A percentile compares a stretch with the other conserved stretches of the same genome.
These are phyloP conservation scores for Epinephelus coioides DNA, from an alignment of 2,797 vertebrate species.

Conservation along the genomic window DNA sequence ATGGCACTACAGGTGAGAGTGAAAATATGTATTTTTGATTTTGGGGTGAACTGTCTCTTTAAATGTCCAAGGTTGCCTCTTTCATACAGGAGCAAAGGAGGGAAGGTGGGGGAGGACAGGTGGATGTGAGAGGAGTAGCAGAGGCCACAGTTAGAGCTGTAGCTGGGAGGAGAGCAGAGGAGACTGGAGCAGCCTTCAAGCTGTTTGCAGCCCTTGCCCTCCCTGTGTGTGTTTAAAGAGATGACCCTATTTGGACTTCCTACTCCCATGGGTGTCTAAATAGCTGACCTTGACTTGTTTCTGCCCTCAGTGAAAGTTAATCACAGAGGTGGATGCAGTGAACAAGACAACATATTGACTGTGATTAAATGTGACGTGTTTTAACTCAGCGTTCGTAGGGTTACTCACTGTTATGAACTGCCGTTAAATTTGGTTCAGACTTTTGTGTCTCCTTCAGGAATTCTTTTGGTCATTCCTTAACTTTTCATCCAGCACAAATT, in stretches of 20 bases:
- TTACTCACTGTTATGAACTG: background rate
- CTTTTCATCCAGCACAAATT: no score
- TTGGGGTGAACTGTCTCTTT: no score
- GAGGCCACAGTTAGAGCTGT: slow-evolving; percentile 12
- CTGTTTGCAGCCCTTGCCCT: slow-evolving; percentile 39
- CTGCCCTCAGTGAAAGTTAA: slow-evolving; percentile 35
- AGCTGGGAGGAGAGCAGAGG: slow-evolving; percentile 21
- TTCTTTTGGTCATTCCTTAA: no score
- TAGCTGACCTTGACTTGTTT: slow-evolving; percentile 54
- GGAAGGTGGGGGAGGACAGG: slow-evolving; percentile 13
- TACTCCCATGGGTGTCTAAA: slow-evolving; percentile 28
- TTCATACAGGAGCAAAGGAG: slow-evolving; percentile 2
- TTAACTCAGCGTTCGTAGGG: background rate
- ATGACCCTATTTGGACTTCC: slow-evolving; percentile 42
- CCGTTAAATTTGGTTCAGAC: background rate
- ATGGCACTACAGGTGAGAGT: no score
- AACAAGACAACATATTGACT: background rate
- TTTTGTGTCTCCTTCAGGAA: background rate
- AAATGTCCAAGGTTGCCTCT: slow-evolving; percentile 15
- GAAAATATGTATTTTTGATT: no score
- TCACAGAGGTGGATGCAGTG: slow-evolving; percentile 20
- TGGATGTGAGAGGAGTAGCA: slow-evolving; percentile 8
- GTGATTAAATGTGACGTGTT: background rate
- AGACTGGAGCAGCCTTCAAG: slow-evolving; percentile 29
- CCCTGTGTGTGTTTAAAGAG: slow-evolving; percentile 11